A percentile compares a stretch with the other conserved stretches of the same genome.
These are phyloP conservation scores for Hirtodrosophila confusa DNA, from an alignment of 2,888 invertebrate species.

Conservation along the genomic window DNA sequence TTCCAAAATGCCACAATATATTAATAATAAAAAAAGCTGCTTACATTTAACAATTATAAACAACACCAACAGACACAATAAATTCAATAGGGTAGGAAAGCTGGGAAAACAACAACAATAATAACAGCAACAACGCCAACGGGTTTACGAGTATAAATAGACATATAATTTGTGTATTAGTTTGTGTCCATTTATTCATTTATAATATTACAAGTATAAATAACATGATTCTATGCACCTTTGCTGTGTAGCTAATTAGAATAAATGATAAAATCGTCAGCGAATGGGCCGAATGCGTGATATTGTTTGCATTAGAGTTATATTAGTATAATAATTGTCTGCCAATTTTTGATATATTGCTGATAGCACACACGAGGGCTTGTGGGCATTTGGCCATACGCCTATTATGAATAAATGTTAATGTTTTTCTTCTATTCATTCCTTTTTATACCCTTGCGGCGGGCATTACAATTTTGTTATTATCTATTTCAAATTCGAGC, in stretches of 20 bases:
- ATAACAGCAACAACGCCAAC: conserved; percentile 24
- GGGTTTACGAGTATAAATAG: conserved; percentile 16
- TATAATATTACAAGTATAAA: conserved; percentile 10
- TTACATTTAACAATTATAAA: conserved; percentile 32
- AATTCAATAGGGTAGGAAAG: conserved; percentile 20
- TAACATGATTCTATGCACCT: conserved; percentile 14
- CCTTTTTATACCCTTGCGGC: too few species aligned
- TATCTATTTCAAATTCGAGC: too few species aligned
- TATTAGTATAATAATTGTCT: conserved; percentile 1
- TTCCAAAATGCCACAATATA: conserved; percentile 1
- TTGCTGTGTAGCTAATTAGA: conserved; percentile 8
- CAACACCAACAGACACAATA: conserved; percentile 30
- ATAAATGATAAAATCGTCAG: conserved; percentile 5
- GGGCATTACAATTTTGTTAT: too few species aligned
- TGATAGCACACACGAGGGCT: neutral
- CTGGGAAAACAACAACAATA: conserved; percentile 10
- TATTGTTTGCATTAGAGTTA: conserved; percentile 10
- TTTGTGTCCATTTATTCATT: conserved; percentile 15
- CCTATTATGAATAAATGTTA: too few species aligned
- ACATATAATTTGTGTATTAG: conserved; percentile 27
- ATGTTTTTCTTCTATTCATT: too few species aligned
- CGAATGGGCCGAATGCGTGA: conserved; percentile 14
- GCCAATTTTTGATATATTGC: conserved; percentile 9
- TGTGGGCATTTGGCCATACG: too few species aligned
- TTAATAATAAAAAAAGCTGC: conserved; percentile 29